Conservation (phyloP, 2,888 invertebrate genomes). For the Diplazon laetatorius region DNA sequence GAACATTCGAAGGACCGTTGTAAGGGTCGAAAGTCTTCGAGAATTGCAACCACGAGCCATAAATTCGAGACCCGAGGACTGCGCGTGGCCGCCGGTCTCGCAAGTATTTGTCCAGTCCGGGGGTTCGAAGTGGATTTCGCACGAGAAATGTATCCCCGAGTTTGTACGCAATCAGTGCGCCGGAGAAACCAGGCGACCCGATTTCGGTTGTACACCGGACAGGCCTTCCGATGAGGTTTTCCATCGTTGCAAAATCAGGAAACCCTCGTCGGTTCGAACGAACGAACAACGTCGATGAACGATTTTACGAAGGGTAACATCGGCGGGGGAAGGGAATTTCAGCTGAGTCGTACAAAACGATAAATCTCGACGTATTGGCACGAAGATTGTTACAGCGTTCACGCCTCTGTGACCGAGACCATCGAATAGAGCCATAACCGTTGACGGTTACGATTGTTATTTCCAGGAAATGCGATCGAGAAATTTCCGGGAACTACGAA, state of each 20-base stretch:
- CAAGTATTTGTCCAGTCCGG: conserved; percentile 2
- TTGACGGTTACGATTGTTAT: conserved; percentile 16
- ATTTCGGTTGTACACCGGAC: conserved; percentile 20
- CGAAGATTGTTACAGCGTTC: conserved; percentile 11
- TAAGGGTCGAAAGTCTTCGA: conserved; percentile 11
- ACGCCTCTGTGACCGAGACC: conserved; percentile 14
- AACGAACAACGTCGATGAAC: background rate
- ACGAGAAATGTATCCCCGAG: conserved; percentile 48
- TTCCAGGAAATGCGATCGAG: conserved; percentile 4
- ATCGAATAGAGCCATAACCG: conserved; percentile 9
- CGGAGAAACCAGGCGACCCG: conserved; percentile 17
- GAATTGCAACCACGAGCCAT: conserved; percentile 69
- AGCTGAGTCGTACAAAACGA: conserved; percentile 14
- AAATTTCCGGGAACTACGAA: background rate
- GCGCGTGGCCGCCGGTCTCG: conserved; percentile 64
- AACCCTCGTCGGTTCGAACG: conserved; percentile 9
- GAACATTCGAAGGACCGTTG: background rate
- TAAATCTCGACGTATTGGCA: conserved; percentile 28
- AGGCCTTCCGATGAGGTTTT: conserved; percentile 1
- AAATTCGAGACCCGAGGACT: conserved; percentile 72
- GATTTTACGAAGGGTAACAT: background rate
- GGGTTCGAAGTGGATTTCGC: conserved; percentile 24
- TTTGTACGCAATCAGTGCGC: conserved; percentile 47
- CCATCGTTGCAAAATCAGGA: conserved; percentile 16
- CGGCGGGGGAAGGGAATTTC: conserved; percentile 7